Percentiles rank a stretch among this genome's conserved stretches.
Conservation (phyloP, 37 sponge, comb jelly and placozoan genomes). For the Chondrilla cf. caribensis region DNA sequence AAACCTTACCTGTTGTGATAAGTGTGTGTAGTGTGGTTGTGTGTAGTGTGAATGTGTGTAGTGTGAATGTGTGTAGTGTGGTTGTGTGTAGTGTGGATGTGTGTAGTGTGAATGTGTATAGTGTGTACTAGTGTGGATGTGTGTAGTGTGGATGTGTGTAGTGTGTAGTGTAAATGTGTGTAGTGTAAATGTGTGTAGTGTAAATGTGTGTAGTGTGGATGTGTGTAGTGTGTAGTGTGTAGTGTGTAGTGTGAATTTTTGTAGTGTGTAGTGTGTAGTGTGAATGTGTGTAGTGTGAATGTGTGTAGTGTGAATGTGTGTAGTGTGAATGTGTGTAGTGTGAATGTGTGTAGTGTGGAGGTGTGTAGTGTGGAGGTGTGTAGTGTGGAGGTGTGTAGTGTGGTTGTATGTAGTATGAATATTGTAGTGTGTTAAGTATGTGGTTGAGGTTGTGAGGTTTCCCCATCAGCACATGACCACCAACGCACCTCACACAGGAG, state of each 20-base stretch:
- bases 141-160: constrained; percentile 27
- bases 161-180: constrained; percentile 2
- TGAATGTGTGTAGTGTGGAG: not conserved
- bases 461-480: too few species aligned
- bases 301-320: constrained; percentile 2
- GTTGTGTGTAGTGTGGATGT: not conserved
- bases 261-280: not conserved
- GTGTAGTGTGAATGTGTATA: not conserved
- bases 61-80: not conserved
- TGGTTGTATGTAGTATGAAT: not conserved
- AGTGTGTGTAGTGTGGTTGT: not conserved
- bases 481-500: too few species aligned
- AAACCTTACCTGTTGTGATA: not conserved
- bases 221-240: too few species aligned
- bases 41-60: not conserved
- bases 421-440: too few species aligned
- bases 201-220: not conserved
- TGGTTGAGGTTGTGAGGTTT: too few species aligned
- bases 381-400: not conserved
- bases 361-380: not conserved
- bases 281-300: not conserved
- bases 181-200: not conserved
- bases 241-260: too few species aligned
- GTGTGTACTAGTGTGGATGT: not conserved
- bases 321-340: not conserved